Evolutionary conservation across 1,140 invertebrate genomes (phyloP), one percentile per base, ranked within the genome.

Genomic region (Drosophila sulfurigaster): DNA sequence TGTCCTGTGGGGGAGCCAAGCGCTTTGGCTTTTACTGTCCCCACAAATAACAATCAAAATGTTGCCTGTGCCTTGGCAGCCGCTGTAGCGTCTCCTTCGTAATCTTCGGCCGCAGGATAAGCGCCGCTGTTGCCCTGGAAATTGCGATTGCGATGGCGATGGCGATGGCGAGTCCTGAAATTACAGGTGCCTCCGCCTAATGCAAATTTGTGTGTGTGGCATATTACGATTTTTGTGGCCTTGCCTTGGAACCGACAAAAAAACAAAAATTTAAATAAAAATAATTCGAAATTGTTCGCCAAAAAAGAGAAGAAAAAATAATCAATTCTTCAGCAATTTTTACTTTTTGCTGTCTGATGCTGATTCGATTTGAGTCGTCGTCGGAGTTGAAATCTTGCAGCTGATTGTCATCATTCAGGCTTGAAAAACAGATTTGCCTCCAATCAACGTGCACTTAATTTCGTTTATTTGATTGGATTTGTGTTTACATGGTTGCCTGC

Each of bases 381-480:
- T 73, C 49, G 59, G 59, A 51, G 54, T 57, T 20, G 32, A 43
- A 38, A 38, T 41, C 73, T 62, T 64, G 71, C 64, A 38, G 58
- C 63, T 88, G 83, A 88, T 88, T 88, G 81, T 88, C 85, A 88
- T 89, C 85, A 88, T 88, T 88, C 81, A 88, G 85, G 81, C 86
- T 88, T 78, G 32, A 89, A 88, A 87, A 88, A 88, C 85, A 88
- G 85, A 88, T 88, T 88, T 89, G 85, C 85, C 85, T 88, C 78
- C 85, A 88, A 88, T 88, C 85, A 88, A 85, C 85, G 85, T 88
- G 81, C 85, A 88, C 85, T 88, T 88, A 88, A 88, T 88, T 88
- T 88, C 85, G 85, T 88, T 88, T 88, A 88, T 88, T 88, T 88
- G 85, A 88, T 88, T 88, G 85, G 85, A 88, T 88, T 88, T 88